Conservation (phyloP, 2,113 vertebrate genomes). For the Mustela lutreola region DNA sequence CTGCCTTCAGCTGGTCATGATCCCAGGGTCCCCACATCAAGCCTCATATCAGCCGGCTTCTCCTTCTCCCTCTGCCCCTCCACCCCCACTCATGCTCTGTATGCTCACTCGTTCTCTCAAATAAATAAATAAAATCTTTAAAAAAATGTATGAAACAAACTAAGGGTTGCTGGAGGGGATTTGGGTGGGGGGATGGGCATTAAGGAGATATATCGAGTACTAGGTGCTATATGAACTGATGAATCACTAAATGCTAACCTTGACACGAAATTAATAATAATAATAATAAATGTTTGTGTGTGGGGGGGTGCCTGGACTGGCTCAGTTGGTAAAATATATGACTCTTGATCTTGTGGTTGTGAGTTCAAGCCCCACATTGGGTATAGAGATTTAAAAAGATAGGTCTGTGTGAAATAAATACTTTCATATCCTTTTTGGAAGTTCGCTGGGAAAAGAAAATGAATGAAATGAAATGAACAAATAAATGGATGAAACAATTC, state of each 20-base stretch:
- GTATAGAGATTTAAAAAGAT: background rate
- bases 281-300: background rate
- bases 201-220: background rate
- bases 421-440: background rate
- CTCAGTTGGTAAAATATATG: background rate
- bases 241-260: background rate
- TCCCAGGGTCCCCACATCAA: background rate
- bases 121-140: background rate
- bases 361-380: background rate
- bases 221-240: background rate
- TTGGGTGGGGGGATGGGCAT: background rate
- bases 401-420: background rate
- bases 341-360: background rate
- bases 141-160: background rate
- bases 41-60: background rate
- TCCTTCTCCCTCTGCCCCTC: background rate
- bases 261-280: background rate
- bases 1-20: background rate
- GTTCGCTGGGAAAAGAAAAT: background rate
- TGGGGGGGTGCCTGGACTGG: background rate
- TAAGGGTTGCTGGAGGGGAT: background rate
- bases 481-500: slow-evolving; percentile 4
- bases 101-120: background rate
- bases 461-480: background rate
- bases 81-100: background rate